phyloP scores from a whole-genome alignment of 2,797 vertebrate genomes.

The Ptychobarbus kaznakovi region DNA sequence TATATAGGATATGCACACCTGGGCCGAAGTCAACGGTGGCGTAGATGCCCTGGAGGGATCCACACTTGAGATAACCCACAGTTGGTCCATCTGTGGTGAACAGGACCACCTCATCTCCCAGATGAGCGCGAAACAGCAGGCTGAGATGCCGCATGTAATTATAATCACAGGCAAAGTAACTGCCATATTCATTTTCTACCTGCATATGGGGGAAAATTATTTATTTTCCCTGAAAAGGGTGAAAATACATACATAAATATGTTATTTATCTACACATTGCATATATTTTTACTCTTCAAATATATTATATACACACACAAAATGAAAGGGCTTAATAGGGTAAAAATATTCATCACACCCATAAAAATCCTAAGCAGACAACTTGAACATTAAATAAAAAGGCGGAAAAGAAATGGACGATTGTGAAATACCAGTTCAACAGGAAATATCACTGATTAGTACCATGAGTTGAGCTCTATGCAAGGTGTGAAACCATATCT shows the following conservation, averaged over 20 bases:
- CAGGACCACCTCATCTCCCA: conserved; percentile 87
- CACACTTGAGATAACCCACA: conserved; percentile 79
- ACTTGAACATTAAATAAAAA: background rate
- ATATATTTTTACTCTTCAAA: too few relatives aligned
- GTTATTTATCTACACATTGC: background rate
- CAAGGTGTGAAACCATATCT: background rate
- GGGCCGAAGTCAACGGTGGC: conserved; percentile 93
- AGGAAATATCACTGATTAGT: background rate
- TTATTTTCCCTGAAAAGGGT: background rate
- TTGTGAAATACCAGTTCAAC: background rate
- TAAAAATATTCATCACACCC: too few relatives aligned
- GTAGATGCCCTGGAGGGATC: conserved; percentile 88
- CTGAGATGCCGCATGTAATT: conserved; percentile 88
- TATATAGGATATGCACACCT: conserved; percentile 68
- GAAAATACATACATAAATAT: background rate
- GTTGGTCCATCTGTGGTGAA: conserved; percentile 91
- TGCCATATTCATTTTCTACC: conserved; percentile 98
- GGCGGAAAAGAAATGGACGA: background rate
- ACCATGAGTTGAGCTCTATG: background rate
- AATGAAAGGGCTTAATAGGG: too few relatives aligned
- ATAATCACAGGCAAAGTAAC: conserved; percentile 91
- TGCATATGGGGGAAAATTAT: conserved; percentile 61
- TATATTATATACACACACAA: too few relatives aligned
- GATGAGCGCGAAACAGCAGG: conserved; percentile 81
- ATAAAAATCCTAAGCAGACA: background rate